These are phyloP conservation scores for Mythimna impura DNA, from an alignment of 2,888 invertebrate species.

Conservation along the genomic window DNA sequence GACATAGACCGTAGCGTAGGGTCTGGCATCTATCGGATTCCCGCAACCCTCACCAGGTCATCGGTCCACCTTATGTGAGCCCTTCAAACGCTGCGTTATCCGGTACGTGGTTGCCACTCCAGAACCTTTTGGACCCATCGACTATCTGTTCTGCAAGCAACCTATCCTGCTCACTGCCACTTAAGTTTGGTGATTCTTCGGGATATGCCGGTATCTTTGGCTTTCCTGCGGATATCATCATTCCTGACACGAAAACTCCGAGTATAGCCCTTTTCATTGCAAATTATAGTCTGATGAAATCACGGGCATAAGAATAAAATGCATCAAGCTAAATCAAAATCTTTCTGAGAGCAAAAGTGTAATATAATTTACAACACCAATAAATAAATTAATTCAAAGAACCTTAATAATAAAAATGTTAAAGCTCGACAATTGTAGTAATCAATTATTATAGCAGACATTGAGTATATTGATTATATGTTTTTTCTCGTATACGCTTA, in stretches of 20 bases:
- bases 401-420: constrained; percentile 22
- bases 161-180: too few species aligned
- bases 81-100: neutral
- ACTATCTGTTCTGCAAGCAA: too few species aligned
- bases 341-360: constrained; percentile 2
- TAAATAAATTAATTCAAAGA: constrained; percentile 26
- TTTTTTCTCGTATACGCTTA: constrained; percentile 66
- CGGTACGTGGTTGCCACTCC: neutral
- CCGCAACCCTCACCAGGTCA: too few species aligned
- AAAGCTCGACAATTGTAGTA: constrained; percentile 43
- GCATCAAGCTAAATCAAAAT: constrained; percentile 6
- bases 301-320: neutral
- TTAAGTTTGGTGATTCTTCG: too few species aligned
- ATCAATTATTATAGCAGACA: constrained; percentile 45
- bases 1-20: too few species aligned
- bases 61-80: neutral
- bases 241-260: too few species aligned
- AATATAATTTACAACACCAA: constrained; percentile 31
- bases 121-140: too few species aligned
- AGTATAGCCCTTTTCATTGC: too few species aligned
- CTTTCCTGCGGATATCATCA: too few species aligned
- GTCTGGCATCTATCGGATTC: too few species aligned
- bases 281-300: neutral
- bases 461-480: constrained; percentile 46
- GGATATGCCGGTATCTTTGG: too few species aligned